Conservation (phyloP, 2,888 invertebrate genomes). For the Catonia carolina region DNA sequence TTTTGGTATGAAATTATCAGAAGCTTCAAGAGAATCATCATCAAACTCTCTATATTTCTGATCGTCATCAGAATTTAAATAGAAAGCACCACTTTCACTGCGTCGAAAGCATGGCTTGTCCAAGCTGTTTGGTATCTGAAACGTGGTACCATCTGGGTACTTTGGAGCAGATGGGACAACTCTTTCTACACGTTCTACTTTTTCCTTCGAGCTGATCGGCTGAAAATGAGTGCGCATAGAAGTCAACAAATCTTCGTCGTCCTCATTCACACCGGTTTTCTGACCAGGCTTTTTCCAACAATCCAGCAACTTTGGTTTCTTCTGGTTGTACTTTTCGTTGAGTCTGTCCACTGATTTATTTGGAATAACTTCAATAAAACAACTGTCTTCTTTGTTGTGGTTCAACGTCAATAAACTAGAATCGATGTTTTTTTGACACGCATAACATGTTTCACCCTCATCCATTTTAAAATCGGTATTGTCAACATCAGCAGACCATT, state of each 20-base stretch:
- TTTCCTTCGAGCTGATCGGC: slow-evolving; percentile 56
- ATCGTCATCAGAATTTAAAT: slow-evolving; percentile 47
- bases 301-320: slow-evolving; percentile 22
- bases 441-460: slow-evolving; percentile 41
- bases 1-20: slow-evolving; percentile 54
- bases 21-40: slow-evolving; percentile 38
- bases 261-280: slow-evolving; percentile 28
- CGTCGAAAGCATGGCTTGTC: slow-evolving; percentile 59
- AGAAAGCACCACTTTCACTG: slow-evolving; percentile 57
- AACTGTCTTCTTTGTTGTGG: slow-evolving; percentile 54
- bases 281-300: slow-evolving; percentile 1
- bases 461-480: slow-evolving; percentile 42
- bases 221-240: slow-evolving; percentile 77
- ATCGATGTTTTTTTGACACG: slow-evolving; percentile 27
- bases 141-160: slow-evolving; percentile 65
- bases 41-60: slow-evolving; percentile 46
- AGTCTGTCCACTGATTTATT: slow-evolving; percentile 29
- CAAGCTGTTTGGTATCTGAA: slow-evolving; percentile 55
- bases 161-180: slow-evolving; percentile 14
- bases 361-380: slow-evolving; percentile 54
- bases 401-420: slow-evolving; percentile 52
- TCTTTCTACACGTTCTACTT: slow-evolving; percentile 39
- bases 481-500: slow-evolving; percentile 42
- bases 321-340: slow-evolving; percentile 20
- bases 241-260: slow-evolving; percentile 65